phyloP scores from a whole-genome alignment of 2,797 vertebrate genomes.

The Loris lydekkerianus region DNA sequence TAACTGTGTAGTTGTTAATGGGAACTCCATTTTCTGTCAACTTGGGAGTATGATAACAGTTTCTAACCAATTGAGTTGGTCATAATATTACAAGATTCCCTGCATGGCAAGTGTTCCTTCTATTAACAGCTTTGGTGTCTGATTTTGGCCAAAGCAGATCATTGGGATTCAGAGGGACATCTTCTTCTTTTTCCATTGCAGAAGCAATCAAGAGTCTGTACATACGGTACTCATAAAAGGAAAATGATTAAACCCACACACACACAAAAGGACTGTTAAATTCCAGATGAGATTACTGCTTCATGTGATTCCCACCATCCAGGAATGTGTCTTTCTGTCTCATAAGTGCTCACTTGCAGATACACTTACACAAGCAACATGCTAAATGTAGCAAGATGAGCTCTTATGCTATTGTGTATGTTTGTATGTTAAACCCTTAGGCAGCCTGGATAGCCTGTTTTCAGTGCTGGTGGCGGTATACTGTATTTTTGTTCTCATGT shows the following conservation, averaged over 20 bases:
- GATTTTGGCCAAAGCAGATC: slow-evolving; percentile 81
- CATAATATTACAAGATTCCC: slow-evolving; percentile 58
- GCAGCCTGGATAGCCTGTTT: neutral
- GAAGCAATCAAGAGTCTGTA: slow-evolving; percentile 77
- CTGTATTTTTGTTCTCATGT: neutral
- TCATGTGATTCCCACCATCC: slow-evolving; percentile 51
- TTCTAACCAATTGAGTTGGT: slow-evolving; percentile 77
- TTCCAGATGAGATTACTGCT: slow-evolving; percentile 50
- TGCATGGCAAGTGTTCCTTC: slow-evolving; percentile 70
- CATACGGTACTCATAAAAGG: slow-evolving; percentile 69
- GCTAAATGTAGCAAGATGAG: neutral
- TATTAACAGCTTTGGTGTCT: slow-evolving; percentile 79
- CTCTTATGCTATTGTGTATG: neutral
- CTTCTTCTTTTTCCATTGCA: slow-evolving; percentile 67
- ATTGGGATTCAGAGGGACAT: slow-evolving; percentile 77
- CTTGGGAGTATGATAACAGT: slow-evolving; percentile 70
- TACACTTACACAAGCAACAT: slow-evolving; percentile 28
- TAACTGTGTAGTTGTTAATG: slow-evolving; percentile 76
- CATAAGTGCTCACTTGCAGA: slow-evolving; percentile 42
- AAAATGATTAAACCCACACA: slow-evolving; percentile 77
- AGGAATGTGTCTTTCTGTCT: slow-evolving; percentile 64
- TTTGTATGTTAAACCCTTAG: neutral
- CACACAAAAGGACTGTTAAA: slow-evolving; percentile 70
- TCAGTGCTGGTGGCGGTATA: neutral
- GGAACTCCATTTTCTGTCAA: slow-evolving; percentile 79